Percentiles rank a stretch among this genome's conserved stretches.
Conservation (phyloP, 2,888 invertebrate species). For the Dasysyrphus tricinctus region DNA sequence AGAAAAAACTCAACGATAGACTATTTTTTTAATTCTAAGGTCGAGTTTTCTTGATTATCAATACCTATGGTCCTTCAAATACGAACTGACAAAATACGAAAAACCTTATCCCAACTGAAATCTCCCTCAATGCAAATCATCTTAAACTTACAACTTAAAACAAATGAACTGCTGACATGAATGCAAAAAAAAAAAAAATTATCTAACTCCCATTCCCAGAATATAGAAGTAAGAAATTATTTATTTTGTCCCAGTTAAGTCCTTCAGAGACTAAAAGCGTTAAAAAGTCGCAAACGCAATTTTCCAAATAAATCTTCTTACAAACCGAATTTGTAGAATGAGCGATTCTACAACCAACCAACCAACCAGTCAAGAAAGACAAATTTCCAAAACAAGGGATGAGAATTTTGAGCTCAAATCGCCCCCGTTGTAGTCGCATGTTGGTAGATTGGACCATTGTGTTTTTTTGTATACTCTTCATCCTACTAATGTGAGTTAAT, state of each 20-base stretch:
- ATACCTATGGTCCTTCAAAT: background rate
- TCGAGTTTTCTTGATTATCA: background rate
- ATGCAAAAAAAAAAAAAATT: slow-evolving; percentile 7
- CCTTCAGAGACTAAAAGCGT: slow-evolving; percentile 65
- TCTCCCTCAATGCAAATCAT: slow-evolving; percentile 41
- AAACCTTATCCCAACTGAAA: background rate
- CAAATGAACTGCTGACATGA: slow-evolving; percentile 46
- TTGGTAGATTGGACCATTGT: slow-evolving; percentile 44
- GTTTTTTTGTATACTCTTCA: slow-evolving; percentile 46
- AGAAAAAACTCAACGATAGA: too few relatives aligned
- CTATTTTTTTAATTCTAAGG: too few relatives aligned
- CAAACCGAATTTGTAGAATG: slow-evolving; percentile 37
- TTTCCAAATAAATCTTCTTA: slow-evolving; percentile 75
- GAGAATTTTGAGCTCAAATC: background rate
- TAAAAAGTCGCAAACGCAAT: slow-evolving; percentile 74
- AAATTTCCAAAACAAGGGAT: slow-evolving; percentile 52
- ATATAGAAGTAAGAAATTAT: slow-evolving; percentile 63
- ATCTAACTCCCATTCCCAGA: slow-evolving; percentile 5
- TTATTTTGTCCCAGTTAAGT: slow-evolving; percentile 75
- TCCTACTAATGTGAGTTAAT: slow-evolving; percentile 74
- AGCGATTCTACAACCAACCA: slow-evolving; percentile 32
- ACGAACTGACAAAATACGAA: background rate
- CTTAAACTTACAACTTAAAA: slow-evolving; percentile 43
- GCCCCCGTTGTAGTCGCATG: background rate
- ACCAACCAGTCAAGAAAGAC: slow-evolving; percentile 62